Evolutionary conservation across 1,140 invertebrate species (phyloP).

Genomic region (Drosophila littoralis): DNA sequence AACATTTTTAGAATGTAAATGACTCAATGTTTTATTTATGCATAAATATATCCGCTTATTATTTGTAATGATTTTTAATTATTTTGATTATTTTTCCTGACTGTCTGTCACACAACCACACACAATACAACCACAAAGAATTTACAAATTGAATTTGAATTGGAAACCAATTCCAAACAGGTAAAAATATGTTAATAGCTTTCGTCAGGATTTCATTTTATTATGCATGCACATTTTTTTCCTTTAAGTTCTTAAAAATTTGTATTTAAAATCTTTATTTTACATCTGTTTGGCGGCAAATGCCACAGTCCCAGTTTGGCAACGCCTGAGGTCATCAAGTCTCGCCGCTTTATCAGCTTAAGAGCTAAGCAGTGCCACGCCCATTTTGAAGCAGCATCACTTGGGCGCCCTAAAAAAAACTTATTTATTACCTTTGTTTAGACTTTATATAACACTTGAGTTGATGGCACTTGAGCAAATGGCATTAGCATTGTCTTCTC

Average conservation of each 20-base stretch:
- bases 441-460: conserved; percentile 71
- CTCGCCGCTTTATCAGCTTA: conserved; percentile 46
- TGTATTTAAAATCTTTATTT: not conserved
- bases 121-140: conserved; percentile 12
- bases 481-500: conserved; percentile 69
- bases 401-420: conserved; percentile 53
- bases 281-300: not conserved
- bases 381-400: conserved; percentile 17
- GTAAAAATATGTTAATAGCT: not conserved
- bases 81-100: not conserved
- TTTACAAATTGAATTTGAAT: conserved; percentile 15
- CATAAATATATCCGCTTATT: too few relatives aligned
- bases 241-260: not conserved
- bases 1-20: too few relatives aligned
- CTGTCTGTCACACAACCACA: not conserved
- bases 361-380: conserved; percentile 26
- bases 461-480: conserved; percentile 73
- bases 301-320: not conserved
- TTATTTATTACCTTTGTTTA: conserved; percentile 80
- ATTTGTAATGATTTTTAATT: not conserved
- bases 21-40: too few relatives aligned
- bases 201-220: conserved; percentile 8
- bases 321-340: conserved; percentile 28
- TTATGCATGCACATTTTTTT: not conserved
- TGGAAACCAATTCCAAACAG: conserved; percentile 5